These are phyloP conservation scores for Iselma pallidipennis DNA, from an alignment of 2,888 invertebrate species.

Conservation along the genomic window DNA sequence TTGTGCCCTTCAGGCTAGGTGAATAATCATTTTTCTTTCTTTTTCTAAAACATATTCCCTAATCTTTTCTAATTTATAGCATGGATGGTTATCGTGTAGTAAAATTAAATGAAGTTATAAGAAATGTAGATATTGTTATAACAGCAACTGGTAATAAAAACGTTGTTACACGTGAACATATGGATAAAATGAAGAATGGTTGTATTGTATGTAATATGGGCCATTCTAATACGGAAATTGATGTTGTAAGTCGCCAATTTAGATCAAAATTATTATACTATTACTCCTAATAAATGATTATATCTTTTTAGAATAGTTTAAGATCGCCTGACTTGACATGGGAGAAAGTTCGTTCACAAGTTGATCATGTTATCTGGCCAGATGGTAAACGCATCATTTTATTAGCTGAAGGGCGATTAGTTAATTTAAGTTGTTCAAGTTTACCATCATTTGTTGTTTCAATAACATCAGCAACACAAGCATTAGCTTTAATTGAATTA, in stretches of 20 bases:
- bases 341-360: conserved; percentile 97
- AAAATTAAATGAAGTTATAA: conserved; percentile 90
- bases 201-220: conserved; percentile 98
- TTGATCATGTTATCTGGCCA: conserved; percentile 98
- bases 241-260: conserved; percentile 68
- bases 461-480: conserved; percentile 96
- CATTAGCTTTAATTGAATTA: conserved; percentile 93
- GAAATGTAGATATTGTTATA: conserved; percentile 92
- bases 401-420: conserved; percentile 92
- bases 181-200: conserved; percentile 96
- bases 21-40: conserved; percentile 28
- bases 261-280: neutral
- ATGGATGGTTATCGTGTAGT: conserved; percentile 98
- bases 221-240: conserved; percentile 95
- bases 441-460: conserved; percentile 98
- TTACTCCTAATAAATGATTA: neutral
- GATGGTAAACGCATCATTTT: conserved; percentile 94
- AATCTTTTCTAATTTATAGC: conserved; percentile 57
- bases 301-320: conserved; percentile 71
- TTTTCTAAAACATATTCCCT: neutral
- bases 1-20: conserved; percentile 94
- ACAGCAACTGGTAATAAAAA: conserved; percentile 99
- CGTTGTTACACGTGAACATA: conserved; percentile 91
- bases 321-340: conserved; percentile 93
- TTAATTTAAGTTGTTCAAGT: conserved; percentile 95